These are phyloP conservation scores for Microtus richardsoni DNA, from an alignment of 2,113 vertebrate species.

Conservation along the genomic window DNA sequence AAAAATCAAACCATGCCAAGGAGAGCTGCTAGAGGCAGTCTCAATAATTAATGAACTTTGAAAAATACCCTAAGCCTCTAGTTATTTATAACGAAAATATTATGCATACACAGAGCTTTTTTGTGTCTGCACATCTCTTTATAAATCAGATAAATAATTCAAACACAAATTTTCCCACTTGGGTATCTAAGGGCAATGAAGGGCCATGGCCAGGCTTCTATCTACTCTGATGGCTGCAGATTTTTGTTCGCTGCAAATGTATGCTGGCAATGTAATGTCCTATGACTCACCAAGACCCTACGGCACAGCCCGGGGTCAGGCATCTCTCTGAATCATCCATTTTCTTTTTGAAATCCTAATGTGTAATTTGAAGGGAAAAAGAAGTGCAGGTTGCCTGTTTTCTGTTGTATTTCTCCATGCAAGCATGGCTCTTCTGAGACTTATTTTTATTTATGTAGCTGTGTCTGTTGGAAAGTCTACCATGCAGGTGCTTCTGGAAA, in stretches of 20 bases:
- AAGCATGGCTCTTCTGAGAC: background rate
- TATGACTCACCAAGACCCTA: background rate
- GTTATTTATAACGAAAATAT: slow-evolving; percentile 65
- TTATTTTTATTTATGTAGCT: background rate
- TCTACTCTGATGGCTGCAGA: background rate
- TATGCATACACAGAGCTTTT: slow-evolving; percentile 58
- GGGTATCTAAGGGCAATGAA: background rate
- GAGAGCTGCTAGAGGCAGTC: slow-evolving; percentile 29
- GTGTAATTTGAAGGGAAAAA: slow-evolving; percentile 35
- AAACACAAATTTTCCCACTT: slow-evolving; percentile 43
- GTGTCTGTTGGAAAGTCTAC: background rate
- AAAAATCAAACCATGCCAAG: slow-evolving; percentile 46
- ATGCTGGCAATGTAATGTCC: background rate
- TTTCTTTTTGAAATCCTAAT: background rate
- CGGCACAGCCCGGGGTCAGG: background rate
- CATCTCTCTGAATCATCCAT: background rate
- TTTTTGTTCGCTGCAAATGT: background rate
- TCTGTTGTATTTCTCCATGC: background rate
- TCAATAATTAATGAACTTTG: slow-evolving; percentile 69
- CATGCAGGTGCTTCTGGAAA: no score
- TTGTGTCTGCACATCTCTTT: slow-evolving; percentile 37
- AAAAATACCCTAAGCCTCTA: slow-evolving; percentile 34
- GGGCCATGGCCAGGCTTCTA: background rate
- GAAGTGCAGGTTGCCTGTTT: background rate
- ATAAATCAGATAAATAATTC: slow-evolving; percentile 64